These are phyloP conservation scores for Siderastrea siderea DNA, from an alignment of 92 coral and sea anemone species.

Conservation along the genomic window DNA sequence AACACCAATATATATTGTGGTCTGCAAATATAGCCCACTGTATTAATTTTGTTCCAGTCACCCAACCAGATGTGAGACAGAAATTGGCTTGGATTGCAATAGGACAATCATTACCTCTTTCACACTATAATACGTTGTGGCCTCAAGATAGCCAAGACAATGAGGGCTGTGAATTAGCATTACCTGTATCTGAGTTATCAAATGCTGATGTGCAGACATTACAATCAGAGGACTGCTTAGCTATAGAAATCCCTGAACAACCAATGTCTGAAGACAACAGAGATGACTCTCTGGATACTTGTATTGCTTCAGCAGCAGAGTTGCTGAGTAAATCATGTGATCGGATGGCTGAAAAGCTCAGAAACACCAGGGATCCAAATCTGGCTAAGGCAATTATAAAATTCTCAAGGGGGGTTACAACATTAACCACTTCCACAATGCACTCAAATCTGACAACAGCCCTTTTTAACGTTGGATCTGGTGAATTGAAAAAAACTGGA, in stretches of 20 bases:
- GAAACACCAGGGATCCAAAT: constrained; percentile 57
- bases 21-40: constrained; percentile 67
- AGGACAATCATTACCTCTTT: constrained; percentile 66
- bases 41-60: constrained; percentile 70
- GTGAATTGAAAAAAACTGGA: constrained; percentile 41
- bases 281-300: constrained; percentile 51
- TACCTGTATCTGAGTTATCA: constrained; percentile 38
- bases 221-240: constrained; percentile 4
- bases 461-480: constrained; percentile 68
- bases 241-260: constrained; percentile 45
- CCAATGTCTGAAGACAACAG: constrained; percentile 16
- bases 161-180: background rate
- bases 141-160: constrained; percentile 22
- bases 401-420: constrained; percentile 62
- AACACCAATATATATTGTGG: constrained; percentile 75
- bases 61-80: constrained; percentile 61
- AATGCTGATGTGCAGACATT: background rate
- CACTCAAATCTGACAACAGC: constrained; percentile 66
- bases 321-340: constrained; percentile 60
- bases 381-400: constrained; percentile 59
- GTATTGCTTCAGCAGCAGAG: constrained; percentile 40
- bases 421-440: constrained; percentile 45
- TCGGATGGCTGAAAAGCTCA: constrained; percentile 64
- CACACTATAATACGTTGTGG: constrained; percentile 53
- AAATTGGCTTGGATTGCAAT: constrained; percentile 74